Conservation (phyloP, 2,888 invertebrate species). For the Drosophila nr. medialis region DNA sequence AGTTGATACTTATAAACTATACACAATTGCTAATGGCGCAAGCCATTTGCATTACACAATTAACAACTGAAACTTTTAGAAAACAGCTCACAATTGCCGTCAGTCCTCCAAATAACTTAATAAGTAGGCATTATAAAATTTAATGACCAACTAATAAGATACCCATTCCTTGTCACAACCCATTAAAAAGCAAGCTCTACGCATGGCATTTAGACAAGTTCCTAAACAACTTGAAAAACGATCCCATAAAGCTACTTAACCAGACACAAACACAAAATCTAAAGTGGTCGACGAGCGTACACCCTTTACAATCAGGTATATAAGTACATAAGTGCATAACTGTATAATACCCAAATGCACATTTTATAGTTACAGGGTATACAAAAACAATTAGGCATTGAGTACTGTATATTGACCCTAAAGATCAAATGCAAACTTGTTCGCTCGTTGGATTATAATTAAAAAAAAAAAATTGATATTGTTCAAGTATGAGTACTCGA, state of each 20-base stretch:
- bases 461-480: conserved; percentile 33
- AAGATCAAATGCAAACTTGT: conserved; percentile 81
- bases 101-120: conserved; percentile 24
- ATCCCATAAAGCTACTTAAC: neutral
- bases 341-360: neutral
- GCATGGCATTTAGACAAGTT: conserved; percentile 31
- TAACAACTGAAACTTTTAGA: neutral
- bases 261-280: neutral
- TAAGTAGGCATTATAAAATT: conserved; percentile 2
- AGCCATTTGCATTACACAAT: neutral
- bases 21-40: neutral
- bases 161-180: conserved; percentile 6
- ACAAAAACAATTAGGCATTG: conserved; percentile 72
- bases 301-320: conserved; percentile 10
- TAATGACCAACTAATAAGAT: conserved; percentile 22
- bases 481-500: conserved; percentile 27
- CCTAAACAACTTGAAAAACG: neutral
- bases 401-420: conserved; percentile 76
- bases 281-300: neutral
- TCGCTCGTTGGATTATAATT: conserved; percentile 67
- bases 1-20: neutral
- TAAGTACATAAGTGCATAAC: too few relatives aligned
- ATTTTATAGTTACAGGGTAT: conserved; percentile 29
- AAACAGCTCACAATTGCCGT: neutral
- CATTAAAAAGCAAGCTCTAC: conserved; percentile 24